Conservation (phyloP, 1,140 invertebrate species). For the Hestina assimilis region DNA sequence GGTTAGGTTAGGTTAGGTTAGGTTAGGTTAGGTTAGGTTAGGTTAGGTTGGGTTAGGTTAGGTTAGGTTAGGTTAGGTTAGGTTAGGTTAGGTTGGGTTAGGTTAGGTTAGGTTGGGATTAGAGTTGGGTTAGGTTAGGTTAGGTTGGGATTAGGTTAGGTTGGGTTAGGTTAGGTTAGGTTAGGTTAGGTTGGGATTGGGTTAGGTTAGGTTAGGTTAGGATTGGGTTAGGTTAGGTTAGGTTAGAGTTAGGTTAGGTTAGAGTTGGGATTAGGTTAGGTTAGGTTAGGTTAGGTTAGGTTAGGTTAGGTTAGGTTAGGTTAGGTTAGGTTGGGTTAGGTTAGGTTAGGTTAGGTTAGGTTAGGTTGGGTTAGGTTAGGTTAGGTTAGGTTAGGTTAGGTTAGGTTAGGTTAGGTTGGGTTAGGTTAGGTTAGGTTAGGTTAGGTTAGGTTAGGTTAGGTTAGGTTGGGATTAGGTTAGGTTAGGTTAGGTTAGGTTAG, state of each 20-base stretch:
- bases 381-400: conserved; percentile 27
- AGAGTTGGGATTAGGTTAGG: too few relatives aligned
- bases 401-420: conserved; percentile 29
- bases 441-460: conserved; percentile 29
- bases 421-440: conserved; percentile 32
- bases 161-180: too few relatives aligned
- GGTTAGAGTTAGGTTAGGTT: too few relatives aligned
- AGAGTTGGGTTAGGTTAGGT: too few relatives aligned
- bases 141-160: too few relatives aligned
- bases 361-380: conserved; percentile 25
- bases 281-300: neutral
- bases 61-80: neutral
- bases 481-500: conserved; percentile 37
- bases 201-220: neutral
- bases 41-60: neutral
- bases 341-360: conserved; percentile 18
- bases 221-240: too few relatives aligned
- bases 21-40: neutral
- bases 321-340: too few relatives aligned
- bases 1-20: conserved; percentile 38
- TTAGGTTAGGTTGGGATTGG: too few relatives aligned
- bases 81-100: neutral
- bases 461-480: too few relatives aligned
- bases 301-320: conserved; percentile 22
- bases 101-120: too few relatives aligned